Evolutionary conservation across 2,888 invertebrate genomes (phyloP), one percentile per base, ranked within the genome.

Genomic region (Autographa pulchrina): DNA sequence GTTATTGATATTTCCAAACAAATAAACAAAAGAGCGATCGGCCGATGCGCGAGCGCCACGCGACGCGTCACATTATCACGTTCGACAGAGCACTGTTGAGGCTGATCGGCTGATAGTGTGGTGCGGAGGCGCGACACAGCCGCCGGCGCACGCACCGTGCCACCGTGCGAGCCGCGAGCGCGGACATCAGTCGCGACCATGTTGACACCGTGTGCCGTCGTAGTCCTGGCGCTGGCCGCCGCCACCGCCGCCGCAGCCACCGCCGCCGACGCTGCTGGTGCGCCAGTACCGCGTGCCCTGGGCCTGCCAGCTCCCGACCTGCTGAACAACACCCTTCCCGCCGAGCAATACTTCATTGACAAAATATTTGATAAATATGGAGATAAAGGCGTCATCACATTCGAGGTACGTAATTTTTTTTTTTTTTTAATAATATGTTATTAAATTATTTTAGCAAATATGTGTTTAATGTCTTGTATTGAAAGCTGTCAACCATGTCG

Each of bases 291-390:
- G 82, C 82, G 87, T 83, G 78, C 62, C 5, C 78, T 73, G 76
- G 80, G 77, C 83, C 81, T 80, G 73, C 85, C 87, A 80, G 77
- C 63, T 18, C 68, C 73, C 65, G 77, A 79, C 80, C 77, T 82
- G 80, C 81, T 92, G 87, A 91, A 89, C 83, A 91, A 74, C 48
- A 85, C 92, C 2, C 75, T 89, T 48, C 91, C 90, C 38, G 94
- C 95, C 0, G 94, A 96, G 85, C 91, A 92, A 79, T 96, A 94
- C 86, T 96, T 96, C 88, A 94, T 96, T 75, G 91, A 93, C 80
- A 94, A 95, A 86, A 96, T 96, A 84, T 96, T 96, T 86, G 91
- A 94, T 82, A 96, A 96, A 86, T 96, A 96, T 82, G 96, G 96
- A 32, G 92, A 96, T 78, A 93, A 94, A 85, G 96, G 96, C 64